Evolutionary conservation across 1,140 invertebrate genomes (phyloP).

Genomic region (Micrasema minimum): DNA sequence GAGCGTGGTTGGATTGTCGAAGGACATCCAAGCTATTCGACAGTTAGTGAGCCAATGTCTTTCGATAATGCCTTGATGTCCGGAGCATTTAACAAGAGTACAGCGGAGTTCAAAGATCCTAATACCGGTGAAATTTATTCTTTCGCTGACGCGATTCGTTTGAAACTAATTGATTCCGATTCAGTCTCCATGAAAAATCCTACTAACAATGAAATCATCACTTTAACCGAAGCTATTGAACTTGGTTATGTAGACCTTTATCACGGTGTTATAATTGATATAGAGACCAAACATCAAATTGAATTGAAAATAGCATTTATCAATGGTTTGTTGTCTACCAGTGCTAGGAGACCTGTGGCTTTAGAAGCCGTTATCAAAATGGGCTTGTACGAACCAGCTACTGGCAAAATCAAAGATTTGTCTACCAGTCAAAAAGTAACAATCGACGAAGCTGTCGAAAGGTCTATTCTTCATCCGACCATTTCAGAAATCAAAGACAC

Average conservation of each 20-base stretch:
- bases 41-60: slow-evolving; percentile 63
- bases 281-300: slow-evolving; percentile 74
- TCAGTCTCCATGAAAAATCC: slow-evolving; percentile 78
- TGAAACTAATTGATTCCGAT: slow-evolving; percentile 79
- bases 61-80: slow-evolving; percentile 75
- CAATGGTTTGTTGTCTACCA: slow-evolving; percentile 74
- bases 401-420: slow-evolving; percentile 78
- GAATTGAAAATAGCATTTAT: slow-evolving; percentile 77
- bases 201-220: slow-evolving; percentile 75
- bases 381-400: slow-evolving; percentile 76
- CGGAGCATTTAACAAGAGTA: slow-evolving; percentile 72
- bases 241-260: slow-evolving; percentile 80
- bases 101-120: slow-evolving; percentile 73
- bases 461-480: slow-evolving; percentile 83
- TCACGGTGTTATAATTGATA: slow-evolving; percentile 76
- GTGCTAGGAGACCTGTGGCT: slow-evolving; percentile 76
- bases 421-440: slow-evolving; percentile 76
- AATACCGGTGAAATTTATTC: slow-evolving; percentile 71
- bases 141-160: slow-evolving; percentile 77
- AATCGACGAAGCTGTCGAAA: slow-evolving; percentile 79
- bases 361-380: slow-evolving; percentile 79
- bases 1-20: slow-evolving; percentile 77
- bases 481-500: slow-evolving; percentile 86
- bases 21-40: slow-evolving; percentile 62
- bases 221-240: slow-evolving; percentile 80